A percentile compares a stretch with the other conserved stretches of the same genome.
Evolutionary conservation across 2,113 vertebrate species (phyloP).

Genomic region (Mobula birostris): DNA sequence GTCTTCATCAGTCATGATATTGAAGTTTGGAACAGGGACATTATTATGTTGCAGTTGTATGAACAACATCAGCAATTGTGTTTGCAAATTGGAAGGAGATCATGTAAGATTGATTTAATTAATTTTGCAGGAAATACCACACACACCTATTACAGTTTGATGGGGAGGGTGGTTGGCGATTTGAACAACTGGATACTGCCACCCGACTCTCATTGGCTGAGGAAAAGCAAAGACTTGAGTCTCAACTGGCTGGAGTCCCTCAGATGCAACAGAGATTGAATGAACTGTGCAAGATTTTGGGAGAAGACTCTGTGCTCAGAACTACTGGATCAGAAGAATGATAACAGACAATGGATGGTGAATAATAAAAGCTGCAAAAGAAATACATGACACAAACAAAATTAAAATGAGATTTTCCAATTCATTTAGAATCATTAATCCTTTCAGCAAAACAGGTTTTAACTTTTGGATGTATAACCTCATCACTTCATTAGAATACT

Average conservation of each 20-base stretch:
- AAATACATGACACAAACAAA: slow-evolving; percentile 19
- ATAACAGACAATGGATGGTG: not conserved
- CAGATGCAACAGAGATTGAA: slow-evolving; percentile 94
- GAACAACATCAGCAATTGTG: not conserved
- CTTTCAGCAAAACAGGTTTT: not conserved
- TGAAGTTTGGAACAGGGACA: too few species aligned
- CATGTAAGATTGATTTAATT: slow-evolving; percentile 41
- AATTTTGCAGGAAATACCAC: slow-evolving; percentile 85
- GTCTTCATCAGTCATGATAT: too few species aligned
- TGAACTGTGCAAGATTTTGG: slow-evolving; percentile 91
- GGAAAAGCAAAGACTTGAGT: slow-evolving; percentile 92
- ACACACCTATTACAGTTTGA: slow-evolving; percentile 96
- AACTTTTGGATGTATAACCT: not conserved
- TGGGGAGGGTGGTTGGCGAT: slow-evolving; percentile 91
- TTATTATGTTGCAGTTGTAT: not conserved
- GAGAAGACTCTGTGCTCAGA: slow-evolving; percentile 92
- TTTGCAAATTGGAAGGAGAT: not conserved
- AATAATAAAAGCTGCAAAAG: not conserved
- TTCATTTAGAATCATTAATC: not conserved
- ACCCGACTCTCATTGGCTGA: slow-evolving; percentile 87
- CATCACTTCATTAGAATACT: not conserved
- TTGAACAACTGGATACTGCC: slow-evolving; percentile 88
- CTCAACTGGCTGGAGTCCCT: slow-evolving; percentile 89
- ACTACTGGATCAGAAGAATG: slow-evolving; percentile 56
- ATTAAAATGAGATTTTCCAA: not conserved